Evolutionary conservation across 1,140 invertebrate genomes (phyloP).

Genomic region (Chrysopa pallens): DNA sequence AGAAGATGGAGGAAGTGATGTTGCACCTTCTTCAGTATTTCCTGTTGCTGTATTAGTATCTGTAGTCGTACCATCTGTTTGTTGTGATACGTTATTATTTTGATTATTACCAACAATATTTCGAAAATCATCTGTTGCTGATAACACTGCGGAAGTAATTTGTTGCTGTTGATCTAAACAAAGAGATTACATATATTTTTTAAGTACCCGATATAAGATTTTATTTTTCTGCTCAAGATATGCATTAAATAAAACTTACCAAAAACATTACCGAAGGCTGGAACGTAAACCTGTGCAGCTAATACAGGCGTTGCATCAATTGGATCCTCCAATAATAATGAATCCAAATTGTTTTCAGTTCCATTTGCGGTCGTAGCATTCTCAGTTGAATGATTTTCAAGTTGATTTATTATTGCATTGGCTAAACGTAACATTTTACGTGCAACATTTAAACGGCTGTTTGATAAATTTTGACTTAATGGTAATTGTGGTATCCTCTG

Average conservation of each 20-base stretch:
- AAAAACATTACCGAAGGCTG: conserved; percentile 1
- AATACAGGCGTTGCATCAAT: conserved; percentile 16
- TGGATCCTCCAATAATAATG: neutral
- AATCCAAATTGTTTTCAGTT: neutral
- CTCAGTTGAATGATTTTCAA: conserved; percentile 15
- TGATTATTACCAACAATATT: neutral
- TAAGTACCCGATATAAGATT: too few relatives aligned
- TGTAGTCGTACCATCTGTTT: too few relatives aligned
- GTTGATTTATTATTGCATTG: conserved; percentile 12
- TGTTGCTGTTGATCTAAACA: neutral
- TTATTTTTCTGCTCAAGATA: too few relatives aligned
- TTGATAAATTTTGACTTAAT: conserved; percentile 22
- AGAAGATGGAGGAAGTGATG: too few relatives aligned
- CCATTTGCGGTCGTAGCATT: neutral
- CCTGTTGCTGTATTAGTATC: too few relatives aligned
- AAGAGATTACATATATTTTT: too few relatives aligned
- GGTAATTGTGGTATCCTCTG: conserved; percentile 19
- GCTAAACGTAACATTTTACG: conserved; percentile 18
- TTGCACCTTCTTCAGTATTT: too few relatives aligned
- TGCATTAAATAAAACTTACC: neutral
- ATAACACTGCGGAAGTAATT: neutral
- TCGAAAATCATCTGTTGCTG: neutral
- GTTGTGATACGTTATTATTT: too few relatives aligned
- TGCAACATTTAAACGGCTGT: conserved; percentile 25
- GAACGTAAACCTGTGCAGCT: conserved; percentile 20